A percentile compares a stretch with the other conserved stretches of the same genome.
These are phyloP conservation scores for Dryobotodes eremita DNA, from an alignment of 2,888 invertebrate genomes.

Conservation along the genomic window DNA sequence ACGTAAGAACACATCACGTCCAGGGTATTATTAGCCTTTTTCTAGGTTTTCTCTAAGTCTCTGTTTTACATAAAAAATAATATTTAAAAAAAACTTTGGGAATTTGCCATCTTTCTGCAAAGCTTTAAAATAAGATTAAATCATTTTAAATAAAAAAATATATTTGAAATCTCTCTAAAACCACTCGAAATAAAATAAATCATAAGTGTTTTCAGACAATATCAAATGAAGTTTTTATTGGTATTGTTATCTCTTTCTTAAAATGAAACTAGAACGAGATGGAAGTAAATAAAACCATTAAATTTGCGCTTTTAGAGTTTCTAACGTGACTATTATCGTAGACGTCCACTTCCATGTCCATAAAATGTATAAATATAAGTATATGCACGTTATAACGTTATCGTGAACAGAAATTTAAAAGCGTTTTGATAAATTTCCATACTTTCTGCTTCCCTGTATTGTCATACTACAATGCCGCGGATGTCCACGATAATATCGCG, in stretches of 20 bases:
- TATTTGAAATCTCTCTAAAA: background rate
- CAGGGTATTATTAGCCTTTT: slow-evolving; percentile 1
- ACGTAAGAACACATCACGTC: background rate
- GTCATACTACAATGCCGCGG: too few species aligned
- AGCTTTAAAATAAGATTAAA: background rate
- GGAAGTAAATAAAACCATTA: background rate
- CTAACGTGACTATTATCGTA: too few species aligned
- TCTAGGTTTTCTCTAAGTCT: too few species aligned
- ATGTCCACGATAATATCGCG: too few species aligned
- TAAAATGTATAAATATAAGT: too few species aligned
- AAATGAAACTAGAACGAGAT: background rate
- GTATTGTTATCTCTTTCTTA: background rate
- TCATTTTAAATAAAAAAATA: background rate
- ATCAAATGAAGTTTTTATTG: background rate
- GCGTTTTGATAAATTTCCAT: too few species aligned
- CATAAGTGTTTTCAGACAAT: background rate
- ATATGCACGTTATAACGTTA: too few species aligned
- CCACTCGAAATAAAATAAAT: background rate
- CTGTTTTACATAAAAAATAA: background rate
- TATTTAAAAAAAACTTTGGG: too few species aligned
- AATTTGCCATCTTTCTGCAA: background rate
- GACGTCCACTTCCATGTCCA: too few species aligned
- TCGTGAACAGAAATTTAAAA: too few species aligned
- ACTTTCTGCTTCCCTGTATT: too few species aligned
- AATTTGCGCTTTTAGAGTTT: background rate